phyloP scores from a whole-genome alignment of 2,797 vertebrate genomes.

The Limnodromus scolopaceus region DNA sequence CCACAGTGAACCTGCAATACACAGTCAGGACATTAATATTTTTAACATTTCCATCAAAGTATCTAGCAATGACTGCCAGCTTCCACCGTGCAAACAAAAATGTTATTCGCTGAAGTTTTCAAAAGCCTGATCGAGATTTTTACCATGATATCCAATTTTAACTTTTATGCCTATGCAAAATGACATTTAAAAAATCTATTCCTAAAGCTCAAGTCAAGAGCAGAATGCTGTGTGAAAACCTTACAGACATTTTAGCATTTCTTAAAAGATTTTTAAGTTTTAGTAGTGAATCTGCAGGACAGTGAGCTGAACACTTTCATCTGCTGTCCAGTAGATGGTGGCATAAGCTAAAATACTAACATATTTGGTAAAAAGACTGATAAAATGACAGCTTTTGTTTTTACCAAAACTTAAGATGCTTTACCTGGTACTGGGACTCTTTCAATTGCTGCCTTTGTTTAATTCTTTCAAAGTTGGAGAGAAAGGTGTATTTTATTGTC shows the following conservation, averaged over 20 bases:
- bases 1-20: background rate
- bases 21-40: background rate
- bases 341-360: slow-evolving; percentile 48
- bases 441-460: background rate
- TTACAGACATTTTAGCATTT: background rate
- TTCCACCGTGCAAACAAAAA: background rate
- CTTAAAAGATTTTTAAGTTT: background rate
- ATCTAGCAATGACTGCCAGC: background rate
- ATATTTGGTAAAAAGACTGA: background rate
- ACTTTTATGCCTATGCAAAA: background rate
- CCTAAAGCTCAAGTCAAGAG: background rate
- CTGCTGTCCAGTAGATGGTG: slow-evolving; percentile 72
- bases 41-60: background rate
- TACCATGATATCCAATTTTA: background rate
- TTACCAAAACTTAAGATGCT: slow-evolving; percentile 36
- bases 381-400: slow-evolving; percentile 49
- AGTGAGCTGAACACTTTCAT: background rate
- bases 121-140: background rate
- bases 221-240: background rate
- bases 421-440: background rate
- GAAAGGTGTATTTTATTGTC: background rate
- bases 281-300: background rate
- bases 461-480: background rate
- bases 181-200: background rate
- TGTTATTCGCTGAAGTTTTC: background rate